phyloP scores from a whole-genome alignment of 1,140 invertebrate species.

The Eueides isabella region DNA sequence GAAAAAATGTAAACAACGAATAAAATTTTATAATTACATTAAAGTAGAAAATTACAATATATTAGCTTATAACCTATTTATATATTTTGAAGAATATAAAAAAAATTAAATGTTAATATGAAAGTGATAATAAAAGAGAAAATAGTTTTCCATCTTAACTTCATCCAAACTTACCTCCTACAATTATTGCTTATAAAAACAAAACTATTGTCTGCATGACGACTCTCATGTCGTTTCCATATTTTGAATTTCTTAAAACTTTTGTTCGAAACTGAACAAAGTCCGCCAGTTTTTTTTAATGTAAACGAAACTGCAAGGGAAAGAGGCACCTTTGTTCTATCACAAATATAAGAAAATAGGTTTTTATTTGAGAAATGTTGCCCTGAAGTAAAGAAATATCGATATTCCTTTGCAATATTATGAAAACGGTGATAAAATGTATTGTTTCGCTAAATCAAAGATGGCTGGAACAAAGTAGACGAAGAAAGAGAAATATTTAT shows the following conservation, averaged over 20 bases:
- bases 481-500: neutral
- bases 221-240: constrained; percentile 54
- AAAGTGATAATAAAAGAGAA: too few relatives aligned
- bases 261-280: constrained; percentile 51
- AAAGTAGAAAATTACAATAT: too few relatives aligned
- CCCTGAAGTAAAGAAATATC: constrained; percentile 39
- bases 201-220: constrained; percentile 43
- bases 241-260: constrained; percentile 43
- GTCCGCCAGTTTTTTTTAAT: constrained; percentile 57
- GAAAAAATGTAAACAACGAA: too few relatives aligned
- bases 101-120: too few relatives aligned
- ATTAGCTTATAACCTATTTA: too few relatives aligned
- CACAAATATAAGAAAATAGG: constrained; percentile 51
- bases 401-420: neutral
- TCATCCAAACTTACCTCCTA: constrained; percentile 58
- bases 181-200: constrained; percentile 64
- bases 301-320: constrained; percentile 60
- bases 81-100: too few relatives aligned
- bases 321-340: constrained; percentile 38
- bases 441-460: neutral
- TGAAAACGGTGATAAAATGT: constrained; percentile 5
- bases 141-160: too few relatives aligned
- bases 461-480: neutral
- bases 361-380: constrained; percentile 41
- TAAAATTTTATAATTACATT: too few relatives aligned